A percentile compares a stretch with the other conserved stretches of the same genome.
These are phyloP conservation scores for Platichthys flesus DNA, from an alignment of 2,113 vertebrate genomes.

Conservation along the genomic window DNA sequence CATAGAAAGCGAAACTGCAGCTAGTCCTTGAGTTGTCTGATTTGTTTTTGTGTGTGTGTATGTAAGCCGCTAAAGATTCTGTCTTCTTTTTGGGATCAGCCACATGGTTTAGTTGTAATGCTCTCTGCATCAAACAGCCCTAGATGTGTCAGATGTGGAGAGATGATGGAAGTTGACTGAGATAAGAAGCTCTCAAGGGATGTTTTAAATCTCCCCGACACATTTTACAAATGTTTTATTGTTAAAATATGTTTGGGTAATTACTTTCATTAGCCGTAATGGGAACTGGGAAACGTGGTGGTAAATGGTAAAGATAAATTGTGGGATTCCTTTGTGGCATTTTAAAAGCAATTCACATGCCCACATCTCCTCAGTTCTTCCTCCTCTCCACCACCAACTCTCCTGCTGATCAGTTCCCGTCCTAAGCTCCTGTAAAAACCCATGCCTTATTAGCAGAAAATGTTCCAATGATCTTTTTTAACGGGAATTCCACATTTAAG, in stretches of 20 bases:
- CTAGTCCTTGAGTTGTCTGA: slow-evolving; percentile 27
- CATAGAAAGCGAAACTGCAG: slow-evolving; percentile 49
- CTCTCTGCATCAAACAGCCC: slow-evolving; percentile 21
- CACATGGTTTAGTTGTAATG: slow-evolving; percentile 60
- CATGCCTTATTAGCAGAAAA: slow-evolving; percentile 48
- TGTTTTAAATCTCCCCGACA: slow-evolving; percentile 27
- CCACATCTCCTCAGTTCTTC: neutral
- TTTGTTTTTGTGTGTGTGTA: slow-evolving; percentile 4
- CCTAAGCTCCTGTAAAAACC: slow-evolving; percentile 38
- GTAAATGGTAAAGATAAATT: neutral
- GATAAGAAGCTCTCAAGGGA: neutral
- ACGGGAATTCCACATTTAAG: slow-evolving; percentile 51
- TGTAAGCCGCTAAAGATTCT: neutral
- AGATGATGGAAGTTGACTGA: slow-evolving; percentile 13
- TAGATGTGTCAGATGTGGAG: slow-evolving; percentile 10
- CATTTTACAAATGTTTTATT: slow-evolving; percentile 4
- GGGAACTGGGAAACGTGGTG: neutral
- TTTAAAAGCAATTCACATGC: neutral
- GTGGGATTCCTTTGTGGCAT: no score
- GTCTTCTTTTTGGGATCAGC: slow-evolving; percentile 13
- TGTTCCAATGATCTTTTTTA: slow-evolving; percentile 49
- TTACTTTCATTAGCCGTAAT: neutral
- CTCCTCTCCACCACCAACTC: neutral
- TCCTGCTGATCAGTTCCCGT: neutral
- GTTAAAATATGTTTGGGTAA: slow-evolving; percentile 17